Conservation (phyloP, 2,113 vertebrate species). For the Rhea americana region DNA sequence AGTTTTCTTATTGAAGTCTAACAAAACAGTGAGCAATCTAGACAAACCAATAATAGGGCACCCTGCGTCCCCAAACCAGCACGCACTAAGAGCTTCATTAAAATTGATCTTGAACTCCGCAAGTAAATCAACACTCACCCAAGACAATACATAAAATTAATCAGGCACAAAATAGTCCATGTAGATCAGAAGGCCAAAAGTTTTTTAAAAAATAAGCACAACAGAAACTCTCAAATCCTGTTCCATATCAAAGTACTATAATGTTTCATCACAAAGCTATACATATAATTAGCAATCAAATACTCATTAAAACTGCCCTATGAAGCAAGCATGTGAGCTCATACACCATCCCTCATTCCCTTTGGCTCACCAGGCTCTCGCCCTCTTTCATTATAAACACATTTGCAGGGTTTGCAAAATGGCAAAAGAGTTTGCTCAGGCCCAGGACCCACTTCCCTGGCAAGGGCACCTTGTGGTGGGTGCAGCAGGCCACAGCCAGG, state of each 20-base stretch:
- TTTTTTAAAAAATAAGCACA: slow-evolving; percentile 1
- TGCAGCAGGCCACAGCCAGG: background rate
- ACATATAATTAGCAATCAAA: slow-evolving; percentile 35
- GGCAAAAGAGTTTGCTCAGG: background rate
- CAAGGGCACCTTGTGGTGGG: background rate
- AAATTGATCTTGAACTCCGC: slow-evolving; percentile 39
- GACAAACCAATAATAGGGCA: slow-evolving; percentile 25
- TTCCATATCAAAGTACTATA: background rate
- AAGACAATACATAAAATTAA: slow-evolving; percentile 30
- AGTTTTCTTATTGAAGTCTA: slow-evolving; percentile 26
- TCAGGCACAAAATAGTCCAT: slow-evolving; percentile 18
- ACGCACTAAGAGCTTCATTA: slow-evolving; percentile 34
- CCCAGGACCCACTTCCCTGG: background rate
- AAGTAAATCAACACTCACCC: slow-evolving; percentile 50
- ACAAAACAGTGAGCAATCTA: slow-evolving; percentile 25
- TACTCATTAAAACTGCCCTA: slow-evolving; percentile 1
- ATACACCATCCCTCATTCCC: background rate
- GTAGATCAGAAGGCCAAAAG: background rate
- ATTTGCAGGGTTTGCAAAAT: background rate
- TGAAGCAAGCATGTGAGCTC: background rate
- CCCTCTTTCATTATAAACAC: background rate
- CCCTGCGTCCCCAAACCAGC: slow-evolving; percentile 37
- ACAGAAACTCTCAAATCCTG: slow-evolving; percentile 33
- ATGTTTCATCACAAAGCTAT: slow-evolving; percentile 21
- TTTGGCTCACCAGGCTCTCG: background rate